Conservation (phyloP, 2,113 vertebrate species). For the Mobula hypostoma region DNA sequence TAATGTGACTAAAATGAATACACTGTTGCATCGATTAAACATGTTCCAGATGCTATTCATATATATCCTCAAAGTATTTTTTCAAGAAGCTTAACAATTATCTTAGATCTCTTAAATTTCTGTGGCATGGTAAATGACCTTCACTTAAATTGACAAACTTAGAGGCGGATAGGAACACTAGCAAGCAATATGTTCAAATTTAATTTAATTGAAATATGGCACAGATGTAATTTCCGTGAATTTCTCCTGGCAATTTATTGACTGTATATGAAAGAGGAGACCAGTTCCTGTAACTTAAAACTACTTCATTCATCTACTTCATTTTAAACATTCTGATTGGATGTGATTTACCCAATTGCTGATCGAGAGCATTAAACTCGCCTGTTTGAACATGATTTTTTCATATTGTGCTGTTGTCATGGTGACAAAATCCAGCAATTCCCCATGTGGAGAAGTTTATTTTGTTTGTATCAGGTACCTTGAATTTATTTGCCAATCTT, state of each 20-base stretch:
- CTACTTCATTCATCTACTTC: neutral
- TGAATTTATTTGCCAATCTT: neutral
- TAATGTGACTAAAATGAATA: slow-evolving; percentile 25
- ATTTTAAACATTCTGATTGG: neutral
- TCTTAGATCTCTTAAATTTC: neutral
- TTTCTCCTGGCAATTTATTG: neutral
- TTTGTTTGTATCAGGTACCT: neutral
- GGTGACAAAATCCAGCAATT: neutral
- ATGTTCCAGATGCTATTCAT: slow-evolving; percentile 28
- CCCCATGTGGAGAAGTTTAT: neutral
- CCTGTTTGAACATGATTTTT: neutral
- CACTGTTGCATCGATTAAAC: slow-evolving; percentile 2
- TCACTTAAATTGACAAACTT: slow-evolving; percentile 19
- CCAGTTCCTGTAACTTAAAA: neutral
- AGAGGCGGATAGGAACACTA: neutral
- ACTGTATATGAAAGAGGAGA: too few relatives aligned
- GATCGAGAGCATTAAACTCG: neutral
- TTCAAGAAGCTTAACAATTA: neutral
- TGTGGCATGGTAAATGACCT: neutral
- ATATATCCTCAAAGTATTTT: slow-evolving; percentile 13
- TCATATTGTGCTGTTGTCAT: neutral
- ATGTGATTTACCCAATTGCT: neutral
- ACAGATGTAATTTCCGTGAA: neutral
- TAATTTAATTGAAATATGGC: neutral
- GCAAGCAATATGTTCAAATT: neutral